Evolutionary conservation across 2,797 vertebrate genomes (phyloP).

Genomic region (Masticophis lateralis): DNA sequence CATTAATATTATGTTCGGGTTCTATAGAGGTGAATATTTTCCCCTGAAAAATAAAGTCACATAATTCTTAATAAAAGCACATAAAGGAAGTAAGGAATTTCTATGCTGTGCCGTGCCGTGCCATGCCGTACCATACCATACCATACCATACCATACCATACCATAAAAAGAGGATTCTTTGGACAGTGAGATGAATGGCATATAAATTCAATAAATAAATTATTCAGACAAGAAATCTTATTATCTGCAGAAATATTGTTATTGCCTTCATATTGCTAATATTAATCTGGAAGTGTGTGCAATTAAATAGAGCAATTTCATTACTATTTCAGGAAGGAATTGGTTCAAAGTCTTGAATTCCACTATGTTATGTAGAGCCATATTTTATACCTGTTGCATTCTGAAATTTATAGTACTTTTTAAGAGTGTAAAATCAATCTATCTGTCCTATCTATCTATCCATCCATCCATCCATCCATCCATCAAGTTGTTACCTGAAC

Average conservation of each 20-base stretch:
- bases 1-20: slow-evolving; percentile 88
- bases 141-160: too few species aligned
- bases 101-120: too few species aligned
- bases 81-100: slow-evolving; percentile 8
- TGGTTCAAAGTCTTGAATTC: background rate
- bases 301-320: background rate
- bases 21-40: slow-evolving; percentile 93
- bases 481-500: background rate
- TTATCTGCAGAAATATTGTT: background rate
- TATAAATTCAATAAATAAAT: background rate
- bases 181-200: background rate
- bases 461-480: background rate
- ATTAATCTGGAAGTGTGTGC: background rate
- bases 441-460: background rate
- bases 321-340: background rate
- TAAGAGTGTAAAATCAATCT: background rate
- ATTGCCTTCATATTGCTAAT: background rate
- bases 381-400: background rate
- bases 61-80: background rate
- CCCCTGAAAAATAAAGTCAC: slow-evolving; percentile 75
- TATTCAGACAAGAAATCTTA: background rate
- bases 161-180: background rate
- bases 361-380: background rate
- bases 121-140: too few species aligned
- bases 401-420: background rate